Conservation (phyloP, 2,113 vertebrate genomes). For the Strigops habroptila region DNA sequence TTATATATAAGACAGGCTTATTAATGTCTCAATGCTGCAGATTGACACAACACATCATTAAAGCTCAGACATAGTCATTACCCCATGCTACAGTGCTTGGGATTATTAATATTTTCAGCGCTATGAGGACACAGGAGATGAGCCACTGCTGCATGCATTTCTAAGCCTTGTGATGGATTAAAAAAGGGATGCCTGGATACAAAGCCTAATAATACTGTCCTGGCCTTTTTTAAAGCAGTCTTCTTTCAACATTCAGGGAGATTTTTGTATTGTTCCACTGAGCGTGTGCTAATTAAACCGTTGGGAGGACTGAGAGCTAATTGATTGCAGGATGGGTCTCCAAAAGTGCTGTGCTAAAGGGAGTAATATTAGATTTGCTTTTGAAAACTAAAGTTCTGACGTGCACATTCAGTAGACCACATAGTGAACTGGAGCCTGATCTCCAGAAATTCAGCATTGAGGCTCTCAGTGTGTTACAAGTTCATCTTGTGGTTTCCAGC, state of each 20-base stretch:
- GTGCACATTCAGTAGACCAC: neutral
- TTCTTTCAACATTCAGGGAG: neutral
- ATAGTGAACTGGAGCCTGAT: neutral
- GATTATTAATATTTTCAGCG: slow-evolving; percentile 40
- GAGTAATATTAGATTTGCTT: neutral
- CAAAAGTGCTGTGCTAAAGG: neutral
- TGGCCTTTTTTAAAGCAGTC: neutral
- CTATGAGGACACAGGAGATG: neutral
- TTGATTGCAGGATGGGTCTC: neutral
- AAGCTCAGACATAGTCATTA: slow-evolving; percentile 54
- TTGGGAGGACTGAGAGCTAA: slow-evolving; percentile 33
- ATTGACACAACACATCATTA: slow-evolving; percentile 55
- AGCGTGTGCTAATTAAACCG: neutral
- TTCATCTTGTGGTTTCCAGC: neutral
- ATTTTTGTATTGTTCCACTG: slow-evolving; percentile 8
- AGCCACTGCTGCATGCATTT: neutral
- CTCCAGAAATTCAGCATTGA: neutral
- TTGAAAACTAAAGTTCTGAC: neutral
- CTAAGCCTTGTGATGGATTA: slow-evolving; percentile 1
- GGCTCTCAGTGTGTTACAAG: neutral
- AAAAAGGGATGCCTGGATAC: slow-evolving; percentile 3
- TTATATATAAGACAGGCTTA: slow-evolving; percentile 14
- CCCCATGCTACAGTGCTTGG: neutral
- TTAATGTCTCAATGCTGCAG: slow-evolving; percentile 22
- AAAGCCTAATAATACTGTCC: neutral